Evolutionary conservation across 1,140 invertebrate genomes (phyloP), one percentile per base, ranked within the genome.

Genomic region (Apis cerana): DNA sequence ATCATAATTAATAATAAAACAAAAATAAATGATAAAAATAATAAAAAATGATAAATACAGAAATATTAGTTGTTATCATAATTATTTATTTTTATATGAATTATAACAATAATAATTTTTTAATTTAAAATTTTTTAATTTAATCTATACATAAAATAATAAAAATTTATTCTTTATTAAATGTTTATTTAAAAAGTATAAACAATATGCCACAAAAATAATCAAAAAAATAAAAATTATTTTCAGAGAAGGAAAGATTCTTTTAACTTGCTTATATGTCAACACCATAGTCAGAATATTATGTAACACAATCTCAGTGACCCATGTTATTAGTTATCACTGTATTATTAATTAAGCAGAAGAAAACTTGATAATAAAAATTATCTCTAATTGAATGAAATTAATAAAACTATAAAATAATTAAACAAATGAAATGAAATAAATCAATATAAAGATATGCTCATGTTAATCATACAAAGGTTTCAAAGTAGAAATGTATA

Each of bases 271-370:
- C 59, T 27, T 23, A 56, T 17, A 64, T 43, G 19, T 65, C 65
- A 17, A 76, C 69, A 70, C 23, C 72, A 70, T 58, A 48, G 19
- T 71, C 61, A 65, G 19, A 58, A 13, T 23, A 84, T 90, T 89
- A 90, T 75, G 75, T 89, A 89, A 90, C 67, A n/a, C 12, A 69
- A 84, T 75, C 65, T 62, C 69, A 75, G 19, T 80, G 82, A 89
- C 81, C 83, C 78, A 48, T 71, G 61, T 80, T 48, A 86, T 69
- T 83, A 58, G 76, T 90, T 90, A 90, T 90, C 84, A 54, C 15
- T 64, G 0, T 33, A 33, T 43, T 62, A 78, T n/a, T 78, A 77
- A 84, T 83, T 85, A 68, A 9, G 17, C 9, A 7, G 19, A 69
- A 69, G 1, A 56, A 23, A 12, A 71, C 71, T 72, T 13, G 50